These are phyloP conservation scores for Teleogryllus oceanicus DNA, from an alignment of 2,888 invertebrate species.

Conservation along the genomic window DNA sequence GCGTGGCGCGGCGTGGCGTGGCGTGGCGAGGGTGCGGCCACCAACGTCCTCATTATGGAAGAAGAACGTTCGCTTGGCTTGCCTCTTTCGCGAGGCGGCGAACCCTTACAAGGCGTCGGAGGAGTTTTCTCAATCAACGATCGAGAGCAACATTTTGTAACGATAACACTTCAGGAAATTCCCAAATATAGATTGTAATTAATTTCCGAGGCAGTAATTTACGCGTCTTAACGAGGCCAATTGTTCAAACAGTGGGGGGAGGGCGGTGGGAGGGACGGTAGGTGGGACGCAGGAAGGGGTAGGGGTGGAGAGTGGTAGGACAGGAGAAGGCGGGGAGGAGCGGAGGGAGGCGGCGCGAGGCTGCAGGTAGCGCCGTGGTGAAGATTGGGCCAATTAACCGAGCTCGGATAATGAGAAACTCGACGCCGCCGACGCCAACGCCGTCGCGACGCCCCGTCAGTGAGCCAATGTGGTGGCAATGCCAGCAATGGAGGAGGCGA, in stretches of 20 bases:
- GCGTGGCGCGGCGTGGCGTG: too few species aligned
- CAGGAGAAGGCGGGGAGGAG: background rate
- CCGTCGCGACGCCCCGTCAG: too few species aligned
- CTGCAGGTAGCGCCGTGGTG: background rate
- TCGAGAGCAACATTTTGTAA: constrained; percentile 10
- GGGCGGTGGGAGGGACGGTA: background rate
- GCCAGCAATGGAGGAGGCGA: background rate
- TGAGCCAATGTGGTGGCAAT: background rate
- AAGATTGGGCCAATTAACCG: constrained; percentile 18
- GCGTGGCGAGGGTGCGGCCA: too few species aligned
- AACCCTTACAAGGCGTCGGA: background rate
- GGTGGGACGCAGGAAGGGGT: too few species aligned
- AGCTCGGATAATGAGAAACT: constrained; percentile 7
- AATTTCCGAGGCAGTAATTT: constrained; percentile 8
- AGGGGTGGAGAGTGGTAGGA: background rate
- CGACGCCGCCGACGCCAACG: background rate
- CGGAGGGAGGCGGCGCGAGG: background rate
- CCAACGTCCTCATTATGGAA: background rate
- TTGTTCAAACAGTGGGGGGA: background rate
- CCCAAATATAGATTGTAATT: constrained; percentile 8
- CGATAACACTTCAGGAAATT: background rate
- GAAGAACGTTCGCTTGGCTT: background rate
- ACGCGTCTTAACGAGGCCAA: constrained; percentile 7
- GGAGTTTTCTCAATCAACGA: background rate
- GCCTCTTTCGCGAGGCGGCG: background rate